Evolutionary conservation across 2,888 invertebrate species (phyloP), one percentile per base, ranked within the genome.

Genomic region (Stenurella melanura): DNA sequence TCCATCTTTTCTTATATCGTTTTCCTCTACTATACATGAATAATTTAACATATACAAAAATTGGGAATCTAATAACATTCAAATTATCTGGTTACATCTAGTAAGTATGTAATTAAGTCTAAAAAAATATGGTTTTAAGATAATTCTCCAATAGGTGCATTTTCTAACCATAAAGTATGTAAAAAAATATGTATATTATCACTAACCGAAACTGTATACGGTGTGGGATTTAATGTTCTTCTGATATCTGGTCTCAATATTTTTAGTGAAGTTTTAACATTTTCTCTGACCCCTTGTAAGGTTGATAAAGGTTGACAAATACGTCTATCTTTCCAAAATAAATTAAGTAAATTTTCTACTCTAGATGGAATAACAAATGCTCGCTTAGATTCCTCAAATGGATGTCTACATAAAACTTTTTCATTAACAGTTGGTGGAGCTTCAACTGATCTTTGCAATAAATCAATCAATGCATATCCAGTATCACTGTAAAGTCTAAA

Each of bases 161-260:
- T 98, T 88, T 97, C 95, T 50, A 99, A 93, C 99, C 99, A 99
- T 88, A 99, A 91, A 85, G 96, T 95, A 88, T 99, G 98, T 83
- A 99, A 96, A 89, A 97, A 99, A 84, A 93, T 94, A 91, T 98
- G 99, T 74, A 99, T 92, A 84, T 95, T 93, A 89, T 97, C 97
- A 85, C 97, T 97, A 7, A 99, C 97, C 10, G 98, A 93, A 78
- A 96, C 98, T 93, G 99, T 99, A 86, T 98, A 99, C 0, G 99
- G 99, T 2, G 99, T 99, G n/a, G 99, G 98, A 91, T 99, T 99
- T 74, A 99, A 92, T 84, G 96, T 96, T 83, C 99, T 93, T 89
- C 97, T 97, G 89, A 98, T 97, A 90, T 99, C 99, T 83, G 95
- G 95, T 30, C 99, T 91, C 50, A 99, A 90, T 1, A 95, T 95